These are phyloP conservation scores for Chaunax sp. DNA, from an alignment of 2,797 vertebrate species.

Conservation along the genomic window DNA sequence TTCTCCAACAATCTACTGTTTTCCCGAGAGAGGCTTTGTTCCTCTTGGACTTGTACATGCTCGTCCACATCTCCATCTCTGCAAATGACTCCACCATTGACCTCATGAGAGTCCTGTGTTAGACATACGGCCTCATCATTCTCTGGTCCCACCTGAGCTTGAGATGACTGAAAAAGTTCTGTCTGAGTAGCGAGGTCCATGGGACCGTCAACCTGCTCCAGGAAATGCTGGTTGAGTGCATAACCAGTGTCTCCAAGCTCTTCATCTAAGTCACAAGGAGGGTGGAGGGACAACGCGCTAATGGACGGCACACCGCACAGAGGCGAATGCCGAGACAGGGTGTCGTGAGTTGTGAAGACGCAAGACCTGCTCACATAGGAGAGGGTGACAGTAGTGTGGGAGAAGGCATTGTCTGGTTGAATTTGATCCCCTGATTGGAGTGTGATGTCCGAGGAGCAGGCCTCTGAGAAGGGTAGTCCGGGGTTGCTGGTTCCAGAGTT, in stretches of 20 bases:
- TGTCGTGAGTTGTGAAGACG: conserved; percentile 75
- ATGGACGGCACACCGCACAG: conserved; percentile 74
- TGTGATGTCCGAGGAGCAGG: conserved; percentile 50
- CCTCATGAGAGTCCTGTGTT: conserved; percentile 54
- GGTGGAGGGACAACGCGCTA: conserved; percentile 73
- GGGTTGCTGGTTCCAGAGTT: conserved; percentile 61
- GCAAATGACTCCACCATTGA: conserved; percentile 57
- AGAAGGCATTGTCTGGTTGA: conserved; percentile 83
- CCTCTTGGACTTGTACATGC: conserved; percentile 27
- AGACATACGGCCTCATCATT: conserved; percentile 32
- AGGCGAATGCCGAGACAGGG: conserved; percentile 68
- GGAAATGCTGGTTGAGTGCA: conserved; percentile 71
- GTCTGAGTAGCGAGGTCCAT: conserved; percentile 66
- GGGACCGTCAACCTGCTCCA: conserved; percentile 65
- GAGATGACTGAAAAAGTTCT: conserved; percentile 63
- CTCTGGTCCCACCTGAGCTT: conserved; percentile 60
- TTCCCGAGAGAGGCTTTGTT: conserved; percentile 42
- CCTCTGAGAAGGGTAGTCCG: conserved; percentile 66
- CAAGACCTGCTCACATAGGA: conserved; percentile 86
- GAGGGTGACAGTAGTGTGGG: conserved; percentile 86
- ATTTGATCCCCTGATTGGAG: conserved; percentile 74
- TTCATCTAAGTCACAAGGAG: conserved; percentile 67
- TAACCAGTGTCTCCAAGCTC: conserved; percentile 55
- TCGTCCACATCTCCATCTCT: conserved; percentile 36
- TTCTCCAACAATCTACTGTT: conserved; percentile 62